Evolutionary conservation across 2,888 invertebrate genomes (phyloP).

Genomic region (Synanthedon andrenaeformis): DNA sequence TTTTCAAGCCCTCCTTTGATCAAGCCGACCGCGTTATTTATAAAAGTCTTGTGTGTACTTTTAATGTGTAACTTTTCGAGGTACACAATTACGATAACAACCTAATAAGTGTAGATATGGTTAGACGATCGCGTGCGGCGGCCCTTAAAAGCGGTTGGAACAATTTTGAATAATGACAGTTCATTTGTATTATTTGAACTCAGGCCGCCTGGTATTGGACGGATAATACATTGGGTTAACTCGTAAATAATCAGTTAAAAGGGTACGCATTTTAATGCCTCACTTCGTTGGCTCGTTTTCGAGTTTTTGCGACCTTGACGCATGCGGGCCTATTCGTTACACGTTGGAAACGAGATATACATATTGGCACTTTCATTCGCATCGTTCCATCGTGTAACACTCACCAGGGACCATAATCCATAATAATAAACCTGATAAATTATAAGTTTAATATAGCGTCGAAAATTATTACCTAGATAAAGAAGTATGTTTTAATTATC

Average conservation of each 20-base stretch:
- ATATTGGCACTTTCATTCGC: too few species aligned
- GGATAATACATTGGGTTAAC: conserved; percentile 10
- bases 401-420: too few species aligned
- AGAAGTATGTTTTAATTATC: too few species aligned
- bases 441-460: too few species aligned
- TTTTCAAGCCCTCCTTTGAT: neutral
- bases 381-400: too few species aligned
- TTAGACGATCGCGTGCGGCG: conserved; percentile 13
- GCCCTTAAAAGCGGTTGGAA: conserved; percentile 3
- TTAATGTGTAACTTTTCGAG: neutral
- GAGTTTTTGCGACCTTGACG: conserved; percentile 28
- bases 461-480: too few species aligned
- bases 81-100: neutral
- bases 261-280: conserved; percentile 14
- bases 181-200: conserved; percentile 39
- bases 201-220: conserved; percentile 12
- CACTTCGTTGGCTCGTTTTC: neutral
- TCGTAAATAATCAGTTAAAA: conserved; percentile 32
- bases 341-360: conserved; percentile 4
- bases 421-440: too few species aligned
- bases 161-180: conserved; percentile 39
- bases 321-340: conserved; percentile 34
- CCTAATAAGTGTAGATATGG: neutral
- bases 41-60: neutral
- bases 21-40: neutral